These are phyloP conservation scores for Malthinus seriepunctatus DNA, from an alignment of 2,888 invertebrate genomes.

Conservation along the genomic window DNA sequence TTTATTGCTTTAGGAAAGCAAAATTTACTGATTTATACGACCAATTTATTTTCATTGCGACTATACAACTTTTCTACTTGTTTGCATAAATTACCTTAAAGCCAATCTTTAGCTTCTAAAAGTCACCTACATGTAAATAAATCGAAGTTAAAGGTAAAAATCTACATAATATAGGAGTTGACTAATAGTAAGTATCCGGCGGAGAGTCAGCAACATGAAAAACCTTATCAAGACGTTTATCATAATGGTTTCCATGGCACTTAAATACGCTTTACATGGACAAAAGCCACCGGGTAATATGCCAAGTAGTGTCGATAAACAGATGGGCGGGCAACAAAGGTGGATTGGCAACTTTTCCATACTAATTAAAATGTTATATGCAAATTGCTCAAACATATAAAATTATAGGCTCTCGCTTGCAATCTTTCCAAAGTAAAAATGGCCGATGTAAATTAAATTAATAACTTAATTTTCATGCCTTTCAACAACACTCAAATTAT, in stretches of 20 bases:
- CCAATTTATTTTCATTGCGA: background rate
- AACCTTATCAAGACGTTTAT: conserved; percentile 19
- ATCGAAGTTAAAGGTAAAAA: conserved; percentile 3
- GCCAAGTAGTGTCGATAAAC: conserved; percentile 45
- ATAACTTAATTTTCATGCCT: conserved; percentile 23
- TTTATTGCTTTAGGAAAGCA: conserved; percentile 14
- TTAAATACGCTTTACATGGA: conserved; percentile 20
- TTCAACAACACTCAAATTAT: background rate
- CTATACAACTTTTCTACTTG: background rate
- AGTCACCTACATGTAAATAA: background rate
- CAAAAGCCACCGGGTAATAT: conserved; percentile 25
- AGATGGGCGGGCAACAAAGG: conserved; percentile 47
- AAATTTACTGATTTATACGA: conserved; percentile 1
- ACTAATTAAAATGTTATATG: conserved; percentile 53
- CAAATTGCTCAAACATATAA: conserved; percentile 39
- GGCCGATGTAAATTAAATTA: conserved; percentile 24
- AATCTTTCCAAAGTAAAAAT: conserved; percentile 30
- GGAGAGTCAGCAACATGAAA: conserved; percentile 34
- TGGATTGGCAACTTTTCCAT: conserved; percentile 41
- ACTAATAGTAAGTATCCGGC: conserved; percentile 36
- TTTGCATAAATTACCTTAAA: conserved; percentile 1
- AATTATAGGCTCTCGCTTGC: conserved; percentile 18
- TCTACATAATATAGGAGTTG: conserved; percentile 27
- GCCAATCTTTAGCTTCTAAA: background rate
- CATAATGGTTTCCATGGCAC: conserved; percentile 26